Conservation (phyloP, 2,113 vertebrate genomes). For the Cavia porcellus region DNA sequence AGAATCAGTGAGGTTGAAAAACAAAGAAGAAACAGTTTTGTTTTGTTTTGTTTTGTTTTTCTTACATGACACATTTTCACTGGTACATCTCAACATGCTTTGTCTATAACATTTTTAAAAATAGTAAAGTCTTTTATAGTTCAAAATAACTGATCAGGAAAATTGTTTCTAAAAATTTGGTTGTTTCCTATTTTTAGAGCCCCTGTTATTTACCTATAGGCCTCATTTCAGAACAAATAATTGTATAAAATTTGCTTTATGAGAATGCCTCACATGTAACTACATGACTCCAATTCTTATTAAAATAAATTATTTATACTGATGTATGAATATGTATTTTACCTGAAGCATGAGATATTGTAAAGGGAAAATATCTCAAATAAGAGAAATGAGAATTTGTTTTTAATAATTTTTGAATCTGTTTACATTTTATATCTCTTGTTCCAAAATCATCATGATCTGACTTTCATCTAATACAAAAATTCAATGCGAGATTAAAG, state of each 20-base stretch:
- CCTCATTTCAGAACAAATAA: background rate
- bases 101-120: background rate
- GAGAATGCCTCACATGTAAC: background rate
- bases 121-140: background rate
- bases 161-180: background rate
- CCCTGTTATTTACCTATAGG: background rate
- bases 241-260: background rate
- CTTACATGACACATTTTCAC: background rate
- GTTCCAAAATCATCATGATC: background rate
- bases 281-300: background rate
- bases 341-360: background rate
- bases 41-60: background rate
- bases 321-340: background rate
- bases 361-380: background rate
- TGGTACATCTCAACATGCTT: background rate
- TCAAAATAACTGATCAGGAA: background rate
- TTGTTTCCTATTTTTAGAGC: background rate
- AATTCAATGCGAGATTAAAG: background rate
- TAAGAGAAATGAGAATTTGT: background rate
- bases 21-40: background rate
- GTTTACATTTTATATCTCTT: background rate
- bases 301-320: background rate
- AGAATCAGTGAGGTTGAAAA: background rate
- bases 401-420: background rate
- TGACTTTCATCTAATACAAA: background rate